Percentiles rank a stretch among this genome's conserved stretches.
Conservation (phyloP, 2,888 invertebrate genomes). For the Plebejus melissa region DNA sequence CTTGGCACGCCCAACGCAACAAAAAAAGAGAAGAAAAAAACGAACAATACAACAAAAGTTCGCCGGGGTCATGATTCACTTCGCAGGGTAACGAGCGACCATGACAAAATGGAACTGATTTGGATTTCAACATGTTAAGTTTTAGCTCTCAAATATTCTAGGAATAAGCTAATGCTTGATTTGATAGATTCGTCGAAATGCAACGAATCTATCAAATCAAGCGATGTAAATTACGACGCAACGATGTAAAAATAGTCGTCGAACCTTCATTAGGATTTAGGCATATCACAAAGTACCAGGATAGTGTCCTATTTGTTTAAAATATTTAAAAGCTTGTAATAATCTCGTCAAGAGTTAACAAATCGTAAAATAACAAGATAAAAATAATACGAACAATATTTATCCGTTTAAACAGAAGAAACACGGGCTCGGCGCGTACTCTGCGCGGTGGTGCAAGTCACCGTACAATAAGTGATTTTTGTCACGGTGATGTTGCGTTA, state of each 20-base stretch:
- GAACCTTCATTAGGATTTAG: neutral
- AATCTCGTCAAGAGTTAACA: conserved; percentile 2
- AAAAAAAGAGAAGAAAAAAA: conserved; percentile 40
- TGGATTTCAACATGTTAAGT: conserved; percentile 7
- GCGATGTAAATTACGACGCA: too few species aligned
- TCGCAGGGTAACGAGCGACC: conserved; percentile 62
- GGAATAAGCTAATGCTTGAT: neutral
- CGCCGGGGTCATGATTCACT: conserved; percentile 58
- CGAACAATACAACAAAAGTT: conserved; percentile 56
- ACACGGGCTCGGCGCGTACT: conserved; percentile 49
- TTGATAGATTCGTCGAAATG: neutral
- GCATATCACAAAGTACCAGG: neutral
- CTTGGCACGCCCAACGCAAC: conserved; percentile 58
- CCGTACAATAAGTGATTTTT: conserved; percentile 76
- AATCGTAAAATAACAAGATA: conserved; percentile 31
- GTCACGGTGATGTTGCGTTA: conserved; percentile 72
- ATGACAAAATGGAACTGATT: conserved; percentile 50
- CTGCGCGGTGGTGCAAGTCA: conserved; percentile 72
- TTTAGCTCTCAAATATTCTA: neutral
- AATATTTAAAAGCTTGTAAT: conserved; percentile 13
- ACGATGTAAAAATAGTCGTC: neutral
- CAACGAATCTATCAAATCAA: too few species aligned
- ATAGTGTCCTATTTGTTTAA: neutral
- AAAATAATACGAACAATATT: conserved; percentile 39
- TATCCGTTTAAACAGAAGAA: conserved; percentile 47